Conservation (phyloP, 2,888 invertebrate species). For the Trichogramma dendrolimi region DNA sequence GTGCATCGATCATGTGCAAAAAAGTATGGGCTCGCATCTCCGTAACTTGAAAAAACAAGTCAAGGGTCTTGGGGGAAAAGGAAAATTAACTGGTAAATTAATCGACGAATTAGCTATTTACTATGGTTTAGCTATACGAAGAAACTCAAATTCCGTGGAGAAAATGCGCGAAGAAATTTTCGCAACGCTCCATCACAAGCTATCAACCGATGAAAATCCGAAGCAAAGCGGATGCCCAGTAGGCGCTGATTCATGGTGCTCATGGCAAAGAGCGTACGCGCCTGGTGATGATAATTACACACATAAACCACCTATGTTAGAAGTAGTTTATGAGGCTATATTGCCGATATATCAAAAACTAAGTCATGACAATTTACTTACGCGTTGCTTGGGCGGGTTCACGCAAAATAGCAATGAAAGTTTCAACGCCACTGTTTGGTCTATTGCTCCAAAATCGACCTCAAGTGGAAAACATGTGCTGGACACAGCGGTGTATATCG, state of each 20-base stretch:
- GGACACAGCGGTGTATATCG: no score
- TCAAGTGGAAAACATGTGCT: conserved; percentile 24
- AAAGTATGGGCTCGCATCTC: conserved; percentile 20
- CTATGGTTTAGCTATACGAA: conserved; percentile 24
- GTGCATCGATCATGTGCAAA: conserved; percentile 25
- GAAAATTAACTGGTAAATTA: conserved; percentile 22
- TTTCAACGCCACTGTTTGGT: conserved; percentile 24
- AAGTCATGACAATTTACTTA: conserved; percentile 22
- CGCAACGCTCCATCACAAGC: conserved; percentile 29
- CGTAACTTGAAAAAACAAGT: conserved; percentile 20
- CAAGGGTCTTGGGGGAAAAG: conserved; percentile 22
- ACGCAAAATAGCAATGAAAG: conserved; percentile 27
- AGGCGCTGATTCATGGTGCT: conserved; percentile 30
- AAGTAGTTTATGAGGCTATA: conserved; percentile 15
- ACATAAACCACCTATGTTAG: conserved; percentile 17
- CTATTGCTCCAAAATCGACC: conserved; percentile 21
- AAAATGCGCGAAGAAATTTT: conserved; percentile 29
- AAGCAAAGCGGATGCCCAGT: conserved; percentile 29
- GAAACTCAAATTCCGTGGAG: conserved; percentile 28
- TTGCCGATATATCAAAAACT: conserved; percentile 23
- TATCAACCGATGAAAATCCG: conserved; percentile 27
- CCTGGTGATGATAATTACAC: conserved; percentile 14
- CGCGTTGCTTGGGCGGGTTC: conserved; percentile 23
- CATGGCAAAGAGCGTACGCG: conserved; percentile 28
- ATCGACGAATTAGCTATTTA: conserved; percentile 22